Evolutionary conservation across 2,113 vertebrate species (phyloP).

Genomic region (Heterotilapia buettikoferi): DNA sequence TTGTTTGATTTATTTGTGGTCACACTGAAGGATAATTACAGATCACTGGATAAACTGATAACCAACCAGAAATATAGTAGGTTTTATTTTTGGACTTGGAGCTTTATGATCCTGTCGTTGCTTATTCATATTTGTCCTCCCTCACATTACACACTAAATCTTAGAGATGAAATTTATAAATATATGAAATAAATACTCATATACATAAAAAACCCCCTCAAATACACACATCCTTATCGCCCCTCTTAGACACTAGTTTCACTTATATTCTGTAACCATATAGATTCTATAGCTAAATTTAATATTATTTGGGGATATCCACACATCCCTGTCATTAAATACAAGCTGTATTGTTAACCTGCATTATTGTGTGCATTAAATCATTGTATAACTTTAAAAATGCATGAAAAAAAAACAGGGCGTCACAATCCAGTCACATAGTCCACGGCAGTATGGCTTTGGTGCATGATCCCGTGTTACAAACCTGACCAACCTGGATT

Average conservation of each 20-base stretch:
- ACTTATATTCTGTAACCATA: background rate
- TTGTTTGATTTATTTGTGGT: background rate
- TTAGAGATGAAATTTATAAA: background rate
- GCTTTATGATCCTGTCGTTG: background rate
- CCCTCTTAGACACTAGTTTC: background rate
- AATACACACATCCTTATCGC: background rate
- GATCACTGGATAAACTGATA: background rate
- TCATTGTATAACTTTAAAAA: background rate
- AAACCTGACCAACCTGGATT: background rate
- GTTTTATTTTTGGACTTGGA: background rate
- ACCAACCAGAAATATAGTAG: background rate
- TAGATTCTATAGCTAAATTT: rapidly evolving
- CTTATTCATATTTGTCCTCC: background rate
- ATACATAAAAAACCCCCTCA: background rate
- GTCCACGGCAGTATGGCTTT: background rate
- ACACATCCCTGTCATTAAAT: background rate
- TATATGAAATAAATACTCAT: background rate
- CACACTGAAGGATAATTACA: background rate
- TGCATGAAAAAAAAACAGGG: background rate
- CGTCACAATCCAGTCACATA: background rate
- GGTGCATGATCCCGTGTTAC: background rate
- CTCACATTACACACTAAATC: background rate
- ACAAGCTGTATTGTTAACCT: background rate
- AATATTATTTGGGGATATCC: background rate
- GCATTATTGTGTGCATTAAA: background rate